Evolutionary conservation across 2,797 vertebrate species (phyloP).

Genomic region (Molothrus ater): DNA sequence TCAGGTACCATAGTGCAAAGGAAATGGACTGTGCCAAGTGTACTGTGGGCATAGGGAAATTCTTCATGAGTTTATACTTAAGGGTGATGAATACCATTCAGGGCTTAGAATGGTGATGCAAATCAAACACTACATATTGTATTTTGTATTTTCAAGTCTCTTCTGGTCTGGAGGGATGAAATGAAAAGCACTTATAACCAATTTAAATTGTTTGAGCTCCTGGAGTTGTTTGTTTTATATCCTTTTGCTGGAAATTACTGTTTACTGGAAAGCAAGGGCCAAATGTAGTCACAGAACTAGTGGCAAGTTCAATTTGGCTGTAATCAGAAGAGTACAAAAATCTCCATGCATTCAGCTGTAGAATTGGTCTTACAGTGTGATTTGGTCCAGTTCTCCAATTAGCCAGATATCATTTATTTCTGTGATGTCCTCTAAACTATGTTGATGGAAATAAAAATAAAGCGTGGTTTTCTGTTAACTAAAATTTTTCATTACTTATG

Average conservation of each 20-base stretch:
- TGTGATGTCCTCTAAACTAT: not conserved
- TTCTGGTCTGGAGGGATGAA: not conserved
- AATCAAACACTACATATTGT: not conserved
- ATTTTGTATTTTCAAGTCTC: not conserved
- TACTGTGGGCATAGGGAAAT: not conserved
- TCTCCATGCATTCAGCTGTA: not conserved
- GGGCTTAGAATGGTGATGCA: not conserved
- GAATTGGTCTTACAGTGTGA: not conserved
- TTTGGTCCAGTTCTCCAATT: not conserved
- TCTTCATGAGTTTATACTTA: not conserved
- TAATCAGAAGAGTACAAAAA: not conserved
- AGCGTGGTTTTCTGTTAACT: not conserved
- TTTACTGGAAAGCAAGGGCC: not conserved
- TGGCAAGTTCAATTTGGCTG: not conserved
- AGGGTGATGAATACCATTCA: not conserved
- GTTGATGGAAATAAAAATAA: not conserved
- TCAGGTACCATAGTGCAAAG: not conserved
- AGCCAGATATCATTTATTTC: not conserved
- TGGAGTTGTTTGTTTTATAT: not conserved
- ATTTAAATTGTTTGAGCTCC: not conserved
- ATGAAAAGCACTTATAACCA: not conserved
- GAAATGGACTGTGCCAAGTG: not conserved
- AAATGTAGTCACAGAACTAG: not conserved
- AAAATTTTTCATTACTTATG: constrained; percentile 34
- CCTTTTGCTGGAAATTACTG: not conserved